Base-by-base conservation (phyloP, 1,140 invertebrate genomes). In the Varroa destructor region DNA sequence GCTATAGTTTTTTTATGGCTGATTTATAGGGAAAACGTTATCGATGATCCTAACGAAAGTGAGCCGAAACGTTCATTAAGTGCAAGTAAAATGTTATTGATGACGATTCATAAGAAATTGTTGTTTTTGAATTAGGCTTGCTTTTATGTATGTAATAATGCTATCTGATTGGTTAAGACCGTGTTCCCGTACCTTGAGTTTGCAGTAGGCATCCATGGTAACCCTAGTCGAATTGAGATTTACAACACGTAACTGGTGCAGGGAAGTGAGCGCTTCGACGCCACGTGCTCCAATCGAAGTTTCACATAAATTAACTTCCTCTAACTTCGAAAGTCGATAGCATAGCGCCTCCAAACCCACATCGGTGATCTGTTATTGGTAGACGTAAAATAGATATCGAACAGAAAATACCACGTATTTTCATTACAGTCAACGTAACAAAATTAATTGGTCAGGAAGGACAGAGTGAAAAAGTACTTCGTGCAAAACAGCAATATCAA, bases 241-340 rank as follows among this genome's bases (percentile, higher is more conserved):
- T 1, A 67, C 61, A 2, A 67, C 8, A 43, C 61, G 61, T 5
- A 67, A 37, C 46, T 67, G 14, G 37, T 67, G 12, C 14, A 67
- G 61, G 12, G 61, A 67, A 1, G 61, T 67, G 61, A 67, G 61
- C 61, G 61, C 61, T 40, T 67, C 61, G 14, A 67, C 61, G 14
- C 61, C 61, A 67, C 61, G 61, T 67, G 40, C 61, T n/a, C 61
- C 61, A 12, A 91, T 88, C 0, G 88, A 88, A 6, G 90, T 92
- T 79, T 92, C 90, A 80, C 89, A 91, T 10, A 92, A 82, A 78
- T 92, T 92, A 2, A 92, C 81, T 4, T 90, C 89, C 79, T 91
- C 89, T 67, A 92, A 79, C 75, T 88, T 86, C 56, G 87, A 87
- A 36, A 92, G 80, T 78, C 91, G 89, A 78, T 92, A 89, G 42